Conservation (phyloP, 2,888 invertebrate genomes). For the Yponomeuta plumbellus region DNA sequence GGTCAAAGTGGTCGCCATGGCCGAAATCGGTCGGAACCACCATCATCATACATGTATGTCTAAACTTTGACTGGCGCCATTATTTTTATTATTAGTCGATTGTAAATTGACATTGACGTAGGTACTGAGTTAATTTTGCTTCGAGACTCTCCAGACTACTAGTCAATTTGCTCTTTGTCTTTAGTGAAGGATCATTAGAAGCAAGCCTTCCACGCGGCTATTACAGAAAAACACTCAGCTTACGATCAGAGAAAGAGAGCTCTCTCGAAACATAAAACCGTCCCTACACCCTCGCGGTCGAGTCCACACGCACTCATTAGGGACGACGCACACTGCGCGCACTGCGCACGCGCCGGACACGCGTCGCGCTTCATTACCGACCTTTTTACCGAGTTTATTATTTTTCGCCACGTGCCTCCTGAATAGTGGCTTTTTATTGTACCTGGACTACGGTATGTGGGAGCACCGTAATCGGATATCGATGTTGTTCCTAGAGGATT, state of each 20-base stretch:
- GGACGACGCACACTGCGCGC: slow-evolving; percentile 26
- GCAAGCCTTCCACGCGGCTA: not conserved
- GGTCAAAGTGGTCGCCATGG: too few relatives aligned
- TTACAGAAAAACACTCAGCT: not conserved
- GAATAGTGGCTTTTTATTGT: slow-evolving; percentile 52
- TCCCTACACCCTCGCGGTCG: slow-evolving; percentile 27
- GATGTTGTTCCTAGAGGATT: slow-evolving; percentile 15
- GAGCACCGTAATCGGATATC: slow-evolving; percentile 56
- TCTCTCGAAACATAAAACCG: slow-evolving; percentile 1
- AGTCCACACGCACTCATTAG: slow-evolving; percentile 38
- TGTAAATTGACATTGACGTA: too few relatives aligned
- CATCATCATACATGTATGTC: too few relatives aligned
- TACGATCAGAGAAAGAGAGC: not conserved
- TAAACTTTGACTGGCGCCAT: too few relatives aligned
- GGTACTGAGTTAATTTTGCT: not conserved
- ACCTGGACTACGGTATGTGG: slow-evolving; percentile 20
- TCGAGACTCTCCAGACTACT: not conserved
- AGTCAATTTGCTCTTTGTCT: not conserved
- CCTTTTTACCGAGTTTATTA: slow-evolving; percentile 63
- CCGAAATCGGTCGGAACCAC: too few relatives aligned
- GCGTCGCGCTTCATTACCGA: slow-evolving; percentile 59
- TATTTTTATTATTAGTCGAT: too few relatives aligned
- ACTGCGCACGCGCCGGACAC: slow-evolving; percentile 42
- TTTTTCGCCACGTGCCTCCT: slow-evolving; percentile 63
- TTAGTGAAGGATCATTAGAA: not conserved